Base-by-base conservation (phyloP, 2,797 vertebrate species). In the Threskiornis aethiopicus region DNA sequence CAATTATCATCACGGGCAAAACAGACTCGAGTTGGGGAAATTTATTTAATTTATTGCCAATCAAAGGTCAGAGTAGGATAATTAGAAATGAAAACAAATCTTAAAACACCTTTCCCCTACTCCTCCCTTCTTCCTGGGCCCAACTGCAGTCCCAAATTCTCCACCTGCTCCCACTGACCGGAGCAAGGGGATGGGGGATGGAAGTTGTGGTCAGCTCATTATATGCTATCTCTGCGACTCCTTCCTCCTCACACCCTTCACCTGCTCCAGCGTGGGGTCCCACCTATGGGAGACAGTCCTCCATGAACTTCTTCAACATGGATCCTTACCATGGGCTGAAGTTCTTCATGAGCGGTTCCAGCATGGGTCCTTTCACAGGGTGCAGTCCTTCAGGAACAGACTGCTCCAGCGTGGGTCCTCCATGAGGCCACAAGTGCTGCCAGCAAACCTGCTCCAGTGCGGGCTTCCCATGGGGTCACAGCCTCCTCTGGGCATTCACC, bases 61-160 rank as follows among this genome's bases (percentile, higher is more conserved):
- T 86, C 8, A 55, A 69, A 94, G 35, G 16, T 65, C 35, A 37
- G 16, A 69, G 18, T 47, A 80, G 7, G 16, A 59, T 55, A 51
- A 28, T 33, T 1, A 59, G 16, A 91, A 77, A 64, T 69, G 6
- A 84, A 86, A 69, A 29, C 8, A 44, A 28, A 37, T 31, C 6
- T 41, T 80, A 26, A 44, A 31, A 66, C 6, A 39, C 7, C 29
- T 57, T 61, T 0, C 4, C 0, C 16, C 1, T 3, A 15, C 5
- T 2, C 7, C 3, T 57, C 4, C 4, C 20, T 61, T 90, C 46
- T 47, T 77, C 28, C 18, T 1, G 1, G 41, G 8, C 15, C 73
- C 42, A 44, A 1, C n/a, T 65, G 83, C 20, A 41, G 3, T 90
- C 8, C 6, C 8, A 46, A n/a, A 67, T 59, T 88, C 35, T 55